Evolutionary conservation across 2,113 vertebrate genomes (phyloP).

Genomic region (Nannospalax galili): DNA sequence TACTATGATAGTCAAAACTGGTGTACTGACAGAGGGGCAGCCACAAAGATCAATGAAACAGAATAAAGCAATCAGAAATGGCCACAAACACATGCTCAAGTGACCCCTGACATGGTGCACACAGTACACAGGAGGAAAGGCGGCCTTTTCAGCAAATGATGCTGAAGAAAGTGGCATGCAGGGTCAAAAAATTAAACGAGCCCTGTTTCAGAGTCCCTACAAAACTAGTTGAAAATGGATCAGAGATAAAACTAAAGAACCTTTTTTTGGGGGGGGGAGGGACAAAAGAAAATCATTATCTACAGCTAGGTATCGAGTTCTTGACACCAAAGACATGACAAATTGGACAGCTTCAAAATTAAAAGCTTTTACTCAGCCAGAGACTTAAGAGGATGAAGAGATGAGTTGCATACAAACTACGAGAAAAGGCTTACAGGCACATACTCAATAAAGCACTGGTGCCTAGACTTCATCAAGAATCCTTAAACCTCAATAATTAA

Average conservation of each 20-base stretch:
- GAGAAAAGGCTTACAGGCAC: neutral
- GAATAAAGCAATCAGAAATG: neutral
- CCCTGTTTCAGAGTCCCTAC: too few relatives aligned
- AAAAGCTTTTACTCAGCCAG: neutral
- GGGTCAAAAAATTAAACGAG: neutral
- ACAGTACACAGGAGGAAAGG: neutral
- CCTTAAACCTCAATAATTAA: neutral
- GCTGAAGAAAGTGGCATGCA: neutral
- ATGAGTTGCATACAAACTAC: too few relatives aligned
- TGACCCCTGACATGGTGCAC: neutral
- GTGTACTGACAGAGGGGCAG: neutral
- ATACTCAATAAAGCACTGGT: neutral
- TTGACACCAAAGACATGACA: neutral
- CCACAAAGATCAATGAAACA: neutral
- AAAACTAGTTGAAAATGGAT: neutral
- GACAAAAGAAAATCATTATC: neutral
- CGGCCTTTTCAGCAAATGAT: neutral
- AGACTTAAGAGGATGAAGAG: neutral
- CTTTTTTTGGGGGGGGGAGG: neutral
- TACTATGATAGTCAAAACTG: neutral
- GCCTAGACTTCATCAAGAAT: neutral
- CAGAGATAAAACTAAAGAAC: neutral
- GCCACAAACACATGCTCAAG: neutral
- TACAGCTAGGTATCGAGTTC: neutral
- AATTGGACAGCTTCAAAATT: neutral